Evolutionary conservation across 2,888 invertebrate genomes (phyloP).

Genomic region (Trilocha varians): DNA sequence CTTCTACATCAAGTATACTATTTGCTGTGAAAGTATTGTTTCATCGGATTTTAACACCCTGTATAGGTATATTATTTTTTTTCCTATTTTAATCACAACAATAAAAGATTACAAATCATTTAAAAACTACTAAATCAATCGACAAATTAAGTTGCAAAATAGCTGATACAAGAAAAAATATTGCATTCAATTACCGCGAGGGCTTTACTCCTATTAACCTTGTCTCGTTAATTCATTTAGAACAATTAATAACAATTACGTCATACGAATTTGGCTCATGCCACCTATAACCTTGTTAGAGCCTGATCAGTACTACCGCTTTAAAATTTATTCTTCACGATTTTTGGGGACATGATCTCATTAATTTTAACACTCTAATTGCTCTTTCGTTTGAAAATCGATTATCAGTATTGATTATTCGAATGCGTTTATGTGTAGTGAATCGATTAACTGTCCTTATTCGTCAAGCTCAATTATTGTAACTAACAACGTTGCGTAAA

Average conservation of each 20-base stretch:
- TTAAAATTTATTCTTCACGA: not conserved
- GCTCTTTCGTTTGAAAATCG: not conserved
- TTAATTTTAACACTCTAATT: not conserved
- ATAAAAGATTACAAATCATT: too few species aligned
- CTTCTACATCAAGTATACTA: too few species aligned
- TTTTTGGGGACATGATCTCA: not conserved
- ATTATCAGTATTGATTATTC: not conserved
- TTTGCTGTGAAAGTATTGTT: too few species aligned
- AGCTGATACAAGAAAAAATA: not conserved
- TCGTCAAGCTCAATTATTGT: not conserved
- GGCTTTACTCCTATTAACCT: not conserved
- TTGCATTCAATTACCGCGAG: not conserved
- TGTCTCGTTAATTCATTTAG: constrained; percentile 4
- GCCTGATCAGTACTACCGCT: constrained; percentile 5
- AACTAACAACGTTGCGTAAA: not conserved
- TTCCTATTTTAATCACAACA: too few species aligned
- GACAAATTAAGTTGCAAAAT: too few species aligned
- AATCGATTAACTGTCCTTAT: not conserved
- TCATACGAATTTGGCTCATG: constrained; percentile 3
- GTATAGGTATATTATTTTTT: too few species aligned
- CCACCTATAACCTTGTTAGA: constrained; percentile 7
- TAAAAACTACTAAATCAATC: too few species aligned
- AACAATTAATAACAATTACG: constrained; percentile 6
- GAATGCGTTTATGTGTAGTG: not conserved
- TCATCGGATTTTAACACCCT: too few species aligned